Base-by-base conservation (phyloP, 2,888 invertebrate species). In the Athalia rosae region DNA sequence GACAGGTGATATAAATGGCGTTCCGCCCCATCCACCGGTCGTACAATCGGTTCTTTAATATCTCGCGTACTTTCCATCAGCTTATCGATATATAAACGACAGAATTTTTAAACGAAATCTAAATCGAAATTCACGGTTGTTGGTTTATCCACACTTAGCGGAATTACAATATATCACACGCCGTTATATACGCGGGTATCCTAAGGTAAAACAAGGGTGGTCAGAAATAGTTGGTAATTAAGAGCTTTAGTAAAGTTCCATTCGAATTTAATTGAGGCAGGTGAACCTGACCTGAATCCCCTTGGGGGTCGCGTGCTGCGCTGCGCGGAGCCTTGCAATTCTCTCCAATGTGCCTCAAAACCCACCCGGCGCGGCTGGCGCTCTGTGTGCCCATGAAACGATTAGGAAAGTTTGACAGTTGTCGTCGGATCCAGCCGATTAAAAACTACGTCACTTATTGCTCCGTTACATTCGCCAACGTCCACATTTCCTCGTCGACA, bases 221-320 rank as follows among this genome's bases (percentile, higher is more conserved):
- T 45, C 43, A 58, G 13, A 58, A 56, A 58, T 71, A 58, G 56
- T 13, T 45, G 58, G 71, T 58, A 71, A 71, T 71, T 71, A 58
- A 58, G 58, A 43, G 58, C 71, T 48, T 56, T 56, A 56, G 58
- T 45, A 45, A 71, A 56, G 45, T 71, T 45, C 58, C 58, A 71
- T 71, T 58, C 9, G 45, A 56, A 71, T 71, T 71, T 71, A 71
- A 71, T 71, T 58, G 45, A 28, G 71, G 56, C 13, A 71, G 71
- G 58, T 58, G 71, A 71, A 56, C 13, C 53, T 53, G 53, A 53
- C 53, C 11, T 53, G 9, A n/a, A 53, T n/a, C 53, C 53, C n/a
- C 7, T n/a, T 7, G 53, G 9, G 28, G 28, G 28, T n/a, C 7
- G 53, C 3, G 58, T 56, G 43, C 45, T 28, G 53, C 53, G 9